Evolutionary conservation across 1,140 invertebrate genomes (phyloP).

Genomic region (Semibalanus balanoides): DNA sequence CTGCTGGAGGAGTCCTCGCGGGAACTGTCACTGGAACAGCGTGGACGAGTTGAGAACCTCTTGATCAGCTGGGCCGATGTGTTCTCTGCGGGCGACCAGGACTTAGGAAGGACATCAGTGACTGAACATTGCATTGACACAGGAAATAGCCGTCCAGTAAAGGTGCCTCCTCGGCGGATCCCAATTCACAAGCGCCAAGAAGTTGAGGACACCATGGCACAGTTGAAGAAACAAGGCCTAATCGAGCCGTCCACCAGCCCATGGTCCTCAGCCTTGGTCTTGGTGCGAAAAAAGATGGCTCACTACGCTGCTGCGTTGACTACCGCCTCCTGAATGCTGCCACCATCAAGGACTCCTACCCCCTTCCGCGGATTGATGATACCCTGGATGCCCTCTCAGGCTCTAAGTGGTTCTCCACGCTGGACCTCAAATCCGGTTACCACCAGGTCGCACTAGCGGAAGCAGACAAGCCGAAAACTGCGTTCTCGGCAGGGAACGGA

Average conservation of each 20-base stretch:
- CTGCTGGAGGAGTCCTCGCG: not conserved
- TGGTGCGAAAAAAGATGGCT: slow-evolving; percentile 9
- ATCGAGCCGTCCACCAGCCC: not conserved
- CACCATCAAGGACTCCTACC: slow-evolving; percentile 13
- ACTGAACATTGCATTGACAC: not conserved
- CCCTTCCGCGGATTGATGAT: slow-evolving; percentile 16
- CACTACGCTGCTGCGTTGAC: slow-evolving; percentile 8
- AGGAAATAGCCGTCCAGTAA: not conserved
- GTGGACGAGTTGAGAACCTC: not conserved
- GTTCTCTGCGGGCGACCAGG: not conserved
- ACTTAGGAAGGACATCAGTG: not conserved
- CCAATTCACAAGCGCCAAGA: not conserved
- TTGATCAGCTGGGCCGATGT: not conserved
- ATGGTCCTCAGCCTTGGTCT: not conserved
- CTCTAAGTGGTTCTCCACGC: slow-evolving; percentile 15
- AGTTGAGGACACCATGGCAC: not conserved
- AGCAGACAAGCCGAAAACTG: slow-evolving; percentile 14
- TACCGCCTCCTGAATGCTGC: slow-evolving; percentile 7
- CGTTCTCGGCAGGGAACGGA: slow-evolving; percentile 1
- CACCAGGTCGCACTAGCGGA: slow-evolving; percentile 15
- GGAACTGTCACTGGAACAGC: not conserved
- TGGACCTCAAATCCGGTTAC: slow-evolving; percentile 15
- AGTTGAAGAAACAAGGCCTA: not conserved
- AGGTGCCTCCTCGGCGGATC: not conserved
- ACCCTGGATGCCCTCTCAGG: slow-evolving; percentile 13